Conservation (phyloP, 2,888 invertebrate species). For the Siphlonurus alternatus region DNA sequence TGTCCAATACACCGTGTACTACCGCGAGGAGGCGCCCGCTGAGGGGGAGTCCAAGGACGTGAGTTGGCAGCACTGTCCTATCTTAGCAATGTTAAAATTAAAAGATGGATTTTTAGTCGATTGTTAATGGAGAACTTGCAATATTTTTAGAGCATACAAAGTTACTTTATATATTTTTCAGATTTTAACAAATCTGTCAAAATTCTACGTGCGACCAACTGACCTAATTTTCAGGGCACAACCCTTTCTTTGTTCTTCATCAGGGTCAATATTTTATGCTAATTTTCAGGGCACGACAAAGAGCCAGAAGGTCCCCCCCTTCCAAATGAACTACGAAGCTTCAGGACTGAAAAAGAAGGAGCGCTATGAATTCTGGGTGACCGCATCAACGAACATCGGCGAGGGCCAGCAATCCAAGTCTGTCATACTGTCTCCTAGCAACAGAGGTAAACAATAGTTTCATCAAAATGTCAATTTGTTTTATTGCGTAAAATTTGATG, state of each 20-base stretch:
- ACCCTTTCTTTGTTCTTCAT: too few species aligned
- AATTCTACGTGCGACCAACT: background rate
- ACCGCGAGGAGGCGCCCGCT: constrained; percentile 23
- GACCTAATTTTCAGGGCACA: constrained; percentile 2
- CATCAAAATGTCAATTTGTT: too few species aligned
- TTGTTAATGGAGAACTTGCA: background rate
- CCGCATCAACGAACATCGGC: constrained; percentile 84
- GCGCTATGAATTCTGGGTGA: constrained; percentile 88
- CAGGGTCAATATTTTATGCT: too few species aligned
- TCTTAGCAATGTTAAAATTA: background rate
- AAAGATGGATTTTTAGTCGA: too few species aligned
- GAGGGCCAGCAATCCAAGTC: constrained; percentile 84
- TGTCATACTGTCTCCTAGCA: constrained; percentile 67
- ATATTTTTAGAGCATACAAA: constrained; percentile 3
- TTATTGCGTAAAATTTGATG: constrained; percentile 4
- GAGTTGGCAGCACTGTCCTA: too few species aligned
- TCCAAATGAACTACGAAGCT: constrained; percentile 76
- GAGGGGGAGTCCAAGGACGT: constrained; percentile 22
- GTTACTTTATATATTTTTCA: background rate
- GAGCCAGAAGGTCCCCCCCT: constrained; percentile 44
- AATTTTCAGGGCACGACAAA: constrained; percentile 20
- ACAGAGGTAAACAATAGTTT: constrained; percentile 40
- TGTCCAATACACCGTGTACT: constrained; percentile 84
- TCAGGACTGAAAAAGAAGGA: constrained; percentile 63
- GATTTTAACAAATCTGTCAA: background rate